Percentiles rank a stretch among this genome's conserved stretches.
phyloP scores from a whole-genome alignment of 2,797 vertebrate species.

The Megalops cyprinoides region DNA sequence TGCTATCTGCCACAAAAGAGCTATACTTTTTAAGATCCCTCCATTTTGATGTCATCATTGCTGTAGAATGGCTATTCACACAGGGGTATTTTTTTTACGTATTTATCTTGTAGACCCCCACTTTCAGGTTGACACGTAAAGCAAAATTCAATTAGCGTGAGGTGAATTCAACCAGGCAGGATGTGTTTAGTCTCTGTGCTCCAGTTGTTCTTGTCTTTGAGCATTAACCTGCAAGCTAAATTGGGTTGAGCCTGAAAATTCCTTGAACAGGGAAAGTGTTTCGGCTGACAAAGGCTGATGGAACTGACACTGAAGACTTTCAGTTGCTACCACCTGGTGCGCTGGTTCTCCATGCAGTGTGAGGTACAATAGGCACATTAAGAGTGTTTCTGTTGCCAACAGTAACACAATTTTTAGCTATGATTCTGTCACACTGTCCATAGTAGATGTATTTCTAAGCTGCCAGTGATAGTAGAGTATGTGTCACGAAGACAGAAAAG shows the following conservation, averaged over 20 bases:
- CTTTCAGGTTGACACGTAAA: neutral
- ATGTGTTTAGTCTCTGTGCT: neutral
- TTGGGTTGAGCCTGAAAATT: neutral
- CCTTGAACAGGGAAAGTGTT: no score
- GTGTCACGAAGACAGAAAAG: no score
- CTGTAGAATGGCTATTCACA: neutral
- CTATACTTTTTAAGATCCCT: neutral
- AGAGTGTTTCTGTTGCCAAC: neutral
- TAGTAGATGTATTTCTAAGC: no score
- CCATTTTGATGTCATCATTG: neutral
- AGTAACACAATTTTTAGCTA: neutral
- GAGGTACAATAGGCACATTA: no score
- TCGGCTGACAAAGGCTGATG: neutral
- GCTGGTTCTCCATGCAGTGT: neutral
- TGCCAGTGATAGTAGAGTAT: no score
- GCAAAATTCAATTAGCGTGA: neutral
- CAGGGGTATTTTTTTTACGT: neutral
- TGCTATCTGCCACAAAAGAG: no score
- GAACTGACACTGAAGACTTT: no score
- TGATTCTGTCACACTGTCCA: no score
- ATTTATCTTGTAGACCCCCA: no score
- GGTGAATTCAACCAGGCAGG: neutral
- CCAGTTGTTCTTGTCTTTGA: neutral
- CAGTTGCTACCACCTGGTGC: neutral
- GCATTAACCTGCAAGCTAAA: neutral